Evolutionary conservation across 2,797 vertebrate genomes (phyloP).

Genomic region (Xyrichtys novacula): DNA sequence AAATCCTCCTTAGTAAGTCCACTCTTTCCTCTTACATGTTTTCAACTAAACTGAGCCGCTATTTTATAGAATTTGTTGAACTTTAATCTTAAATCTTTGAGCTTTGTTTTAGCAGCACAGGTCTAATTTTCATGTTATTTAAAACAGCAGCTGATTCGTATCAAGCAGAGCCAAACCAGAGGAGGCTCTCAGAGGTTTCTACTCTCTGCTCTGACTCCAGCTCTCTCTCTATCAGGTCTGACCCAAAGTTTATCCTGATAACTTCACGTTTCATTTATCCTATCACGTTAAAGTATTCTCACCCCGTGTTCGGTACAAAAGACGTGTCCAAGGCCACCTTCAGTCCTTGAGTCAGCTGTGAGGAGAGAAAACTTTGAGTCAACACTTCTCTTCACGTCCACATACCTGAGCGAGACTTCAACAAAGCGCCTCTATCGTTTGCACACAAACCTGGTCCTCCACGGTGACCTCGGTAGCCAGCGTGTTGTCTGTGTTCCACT

Average conservation of each 20-base stretch:
- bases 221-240: not conserved
- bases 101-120: too few relatives aligned
- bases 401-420: not conserved
- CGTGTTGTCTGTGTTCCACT: slow-evolving; percentile 97
- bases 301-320: slow-evolving; percentile 98
- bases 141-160: slow-evolving; percentile 10
- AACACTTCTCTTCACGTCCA: not conserved
- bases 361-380: slow-evolving; percentile 24
- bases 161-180: not conserved
- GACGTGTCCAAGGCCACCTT: slow-evolving; percentile 93
- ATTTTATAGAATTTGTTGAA: too few relatives aligned
- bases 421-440: not conserved
- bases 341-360: slow-evolving; percentile 91
- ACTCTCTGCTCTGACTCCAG: not conserved
- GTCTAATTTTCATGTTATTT: too few relatives aligned
- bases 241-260: not conserved
- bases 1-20: too few relatives aligned
- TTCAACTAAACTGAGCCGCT: too few relatives aligned
- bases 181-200: too few relatives aligned
- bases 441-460: slow-evolving; percentile 91
- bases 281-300: slow-evolving; percentile 54
- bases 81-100: too few relatives aligned
- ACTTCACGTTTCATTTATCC: not conserved
- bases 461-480: slow-evolving; percentile 90
- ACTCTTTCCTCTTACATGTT: too few relatives aligned